phyloP scores from a whole-genome alignment of 2,113 vertebrate species.

The Coregonus clupeaformis region DNA sequence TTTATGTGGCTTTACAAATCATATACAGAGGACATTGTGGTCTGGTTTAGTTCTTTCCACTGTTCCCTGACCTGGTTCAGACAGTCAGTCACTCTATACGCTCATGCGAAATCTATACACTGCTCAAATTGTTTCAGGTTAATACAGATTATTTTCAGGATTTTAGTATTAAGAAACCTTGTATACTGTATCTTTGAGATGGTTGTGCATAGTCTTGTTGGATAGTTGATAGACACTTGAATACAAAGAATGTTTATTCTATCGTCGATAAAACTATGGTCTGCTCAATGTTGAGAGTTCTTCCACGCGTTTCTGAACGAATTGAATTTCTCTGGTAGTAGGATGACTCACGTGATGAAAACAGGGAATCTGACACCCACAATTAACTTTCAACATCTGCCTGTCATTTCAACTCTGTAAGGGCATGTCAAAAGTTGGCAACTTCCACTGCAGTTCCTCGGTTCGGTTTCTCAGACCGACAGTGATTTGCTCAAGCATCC shows the following conservation, averaged over 20 bases:
- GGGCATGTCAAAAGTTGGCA: neutral
- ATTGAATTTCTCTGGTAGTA: neutral
- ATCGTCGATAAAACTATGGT: neutral
- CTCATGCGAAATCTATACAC: neutral
- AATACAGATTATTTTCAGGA: neutral
- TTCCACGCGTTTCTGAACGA: neutral
- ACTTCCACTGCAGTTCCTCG: conserved; percentile 1
- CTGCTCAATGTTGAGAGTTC: neutral
- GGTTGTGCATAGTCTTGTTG: neutral
- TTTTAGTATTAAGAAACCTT: neutral
- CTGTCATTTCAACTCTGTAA: conserved; percentile 21
- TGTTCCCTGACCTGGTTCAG: neutral
- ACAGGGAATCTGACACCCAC: neutral
- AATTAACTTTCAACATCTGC: conserved; percentile 35
- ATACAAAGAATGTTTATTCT: neutral
- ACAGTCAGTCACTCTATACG: neutral
- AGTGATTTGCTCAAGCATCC: neutral
- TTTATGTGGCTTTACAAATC: neutral
- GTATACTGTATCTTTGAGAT: too few species aligned
- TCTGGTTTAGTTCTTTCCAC: neutral
- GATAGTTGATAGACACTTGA: neutral
- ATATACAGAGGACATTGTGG: neutral
- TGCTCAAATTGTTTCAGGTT: neutral
- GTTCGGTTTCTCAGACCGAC: neutral
- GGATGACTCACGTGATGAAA: neutral